phyloP scores from a whole-genome alignment of 1,140 invertebrate genomes.

The Trissolcus basalis region DNA sequence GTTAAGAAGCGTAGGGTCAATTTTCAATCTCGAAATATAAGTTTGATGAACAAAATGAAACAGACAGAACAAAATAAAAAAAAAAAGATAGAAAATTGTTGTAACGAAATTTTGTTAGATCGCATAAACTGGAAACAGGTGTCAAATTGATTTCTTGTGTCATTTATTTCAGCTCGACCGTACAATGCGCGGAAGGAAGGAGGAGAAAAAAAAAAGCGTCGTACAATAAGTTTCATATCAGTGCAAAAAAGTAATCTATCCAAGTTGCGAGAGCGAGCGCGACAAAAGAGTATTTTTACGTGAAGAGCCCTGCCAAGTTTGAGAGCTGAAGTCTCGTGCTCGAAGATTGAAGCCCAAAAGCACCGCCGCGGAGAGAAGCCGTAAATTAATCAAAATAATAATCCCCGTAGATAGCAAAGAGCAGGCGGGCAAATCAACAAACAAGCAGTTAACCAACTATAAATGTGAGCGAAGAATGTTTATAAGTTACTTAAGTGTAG shows the following conservation, averaged over 20 bases:
- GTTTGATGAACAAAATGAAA: no score
- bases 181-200: not conserved
- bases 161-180: not conserved
- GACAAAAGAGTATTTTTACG: conserved; percentile 6
- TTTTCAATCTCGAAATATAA: no score
- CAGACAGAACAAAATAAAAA: no score
- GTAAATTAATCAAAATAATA: conserved; percentile 26
- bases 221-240: conserved; percentile 12
- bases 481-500: conserved; percentile 42
- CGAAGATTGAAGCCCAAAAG: conserved; percentile 14
- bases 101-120: no score
- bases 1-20: no score
- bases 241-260: conserved; percentile 8
- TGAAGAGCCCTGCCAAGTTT: conserved; percentile 10
- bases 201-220: not conserved
- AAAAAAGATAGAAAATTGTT: no score
- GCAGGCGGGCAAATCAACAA: not conserved
- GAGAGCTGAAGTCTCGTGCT: conserved; percentile 3
- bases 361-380: not conserved
- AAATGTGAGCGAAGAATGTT: conserved; percentile 38
- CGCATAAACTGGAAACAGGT: no score
- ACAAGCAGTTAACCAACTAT: conserved; percentile 10
- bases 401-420: conserved; percentile 16
- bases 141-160: no score
- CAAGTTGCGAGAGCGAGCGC: conserved; percentile 7